Evolutionary conservation across 1,140 invertebrate genomes (phyloP).

Genomic region (Ganaspis sp.): DNA sequence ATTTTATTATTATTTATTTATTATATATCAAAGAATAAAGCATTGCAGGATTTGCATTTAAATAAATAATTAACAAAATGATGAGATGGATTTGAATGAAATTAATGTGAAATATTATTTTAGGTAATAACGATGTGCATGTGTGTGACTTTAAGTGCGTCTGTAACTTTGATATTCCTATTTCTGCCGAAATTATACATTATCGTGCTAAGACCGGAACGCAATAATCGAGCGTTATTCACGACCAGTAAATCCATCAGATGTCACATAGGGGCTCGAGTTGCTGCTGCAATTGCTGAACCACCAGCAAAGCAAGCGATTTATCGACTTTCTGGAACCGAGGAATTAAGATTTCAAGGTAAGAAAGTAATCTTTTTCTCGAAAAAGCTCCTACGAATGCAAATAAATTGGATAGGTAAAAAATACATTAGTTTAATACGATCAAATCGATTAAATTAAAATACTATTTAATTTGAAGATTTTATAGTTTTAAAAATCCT

Average conservation of each 20-base stretch:
- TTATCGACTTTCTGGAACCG: conserved; percentile 54
- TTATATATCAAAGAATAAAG: too few relatives aligned
- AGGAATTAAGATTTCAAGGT: conserved; percentile 35
- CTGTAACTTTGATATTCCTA: conserved; percentile 85
- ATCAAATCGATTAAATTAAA: too few relatives aligned
- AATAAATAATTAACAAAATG: too few relatives aligned
- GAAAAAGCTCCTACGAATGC: background rate
- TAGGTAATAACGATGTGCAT: conserved; percentile 83
- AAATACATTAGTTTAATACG: too few relatives aligned
- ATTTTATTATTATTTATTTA: too few relatives aligned
- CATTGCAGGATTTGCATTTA: too few relatives aligned
- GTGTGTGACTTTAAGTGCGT: conserved; percentile 84
- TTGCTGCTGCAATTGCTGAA: conserved; percentile 71
- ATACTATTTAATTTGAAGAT: too few relatives aligned
- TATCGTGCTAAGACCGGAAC: conserved; percentile 85
- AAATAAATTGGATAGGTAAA: too few relatives aligned
- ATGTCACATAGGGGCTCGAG: conserved; percentile 84
- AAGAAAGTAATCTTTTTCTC: conserved; percentile 32
- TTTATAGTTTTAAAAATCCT: too few relatives aligned
- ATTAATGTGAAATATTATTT: conserved; percentile 5
- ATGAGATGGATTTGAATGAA: background rate
- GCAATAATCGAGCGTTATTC: conserved; percentile 87
- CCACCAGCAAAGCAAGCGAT: conserved; percentile 55
- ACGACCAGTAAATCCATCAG: conserved; percentile 87
- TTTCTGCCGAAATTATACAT: conserved; percentile 90